Conservation (phyloP, 1,140 invertebrate genomes). For the Drosophila simulans region DNA sequence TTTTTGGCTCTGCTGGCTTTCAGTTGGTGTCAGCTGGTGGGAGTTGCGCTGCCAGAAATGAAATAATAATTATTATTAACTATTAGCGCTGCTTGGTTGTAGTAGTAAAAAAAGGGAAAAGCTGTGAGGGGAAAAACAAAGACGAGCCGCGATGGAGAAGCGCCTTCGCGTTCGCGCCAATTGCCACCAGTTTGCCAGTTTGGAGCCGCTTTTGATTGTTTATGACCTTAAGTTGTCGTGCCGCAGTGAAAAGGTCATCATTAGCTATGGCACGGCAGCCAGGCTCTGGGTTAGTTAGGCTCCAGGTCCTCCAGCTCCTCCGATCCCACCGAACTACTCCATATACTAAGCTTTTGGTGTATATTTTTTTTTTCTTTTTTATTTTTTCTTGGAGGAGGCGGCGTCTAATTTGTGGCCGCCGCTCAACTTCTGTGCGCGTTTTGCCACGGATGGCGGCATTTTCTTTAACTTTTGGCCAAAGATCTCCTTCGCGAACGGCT, state of each 20-base stretch:
- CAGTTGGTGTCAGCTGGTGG: slow-evolving; percentile 80
- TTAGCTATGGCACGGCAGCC: slow-evolving; percentile 53
- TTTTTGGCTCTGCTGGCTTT: slow-evolving; percentile 67
- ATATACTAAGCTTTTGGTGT: not conserved
- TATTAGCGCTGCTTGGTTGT: slow-evolving; percentile 76
- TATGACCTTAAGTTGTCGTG: slow-evolving; percentile 82
- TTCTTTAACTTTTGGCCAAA: slow-evolving; percentile 47
- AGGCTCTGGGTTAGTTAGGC: slow-evolving; percentile 46
- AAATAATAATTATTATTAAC: slow-evolving; percentile 84
- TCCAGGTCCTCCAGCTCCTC: slow-evolving; percentile 26
- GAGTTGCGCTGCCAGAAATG: slow-evolving; percentile 80
- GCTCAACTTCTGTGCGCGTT: slow-evolving; percentile 74
- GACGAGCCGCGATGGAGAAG: slow-evolving; percentile 19
- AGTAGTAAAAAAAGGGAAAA: slow-evolving; percentile 18
- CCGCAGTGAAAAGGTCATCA: slow-evolving; percentile 81
- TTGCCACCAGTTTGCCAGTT: slow-evolving; percentile 66
- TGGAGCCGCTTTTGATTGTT: slow-evolving; percentile 70
- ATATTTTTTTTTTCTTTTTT: no score
- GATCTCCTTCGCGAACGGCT: slow-evolving; percentile 54
- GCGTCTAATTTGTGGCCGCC: slow-evolving; percentile 70
- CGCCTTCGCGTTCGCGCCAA: slow-evolving; percentile 34
- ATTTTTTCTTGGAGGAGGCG: slow-evolving; percentile 43
- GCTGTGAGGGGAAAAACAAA: slow-evolving; percentile 9
- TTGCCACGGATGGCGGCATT: slow-evolving; percentile 60
- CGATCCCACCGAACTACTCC: not conserved